A percentile compares a stretch with the other conserved stretches of the same genome.
These are phyloP conservation scores for Paramormyrops kingsleyae DNA, from an alignment of 2,113 vertebrate species.

Conservation along the genomic window DNA sequence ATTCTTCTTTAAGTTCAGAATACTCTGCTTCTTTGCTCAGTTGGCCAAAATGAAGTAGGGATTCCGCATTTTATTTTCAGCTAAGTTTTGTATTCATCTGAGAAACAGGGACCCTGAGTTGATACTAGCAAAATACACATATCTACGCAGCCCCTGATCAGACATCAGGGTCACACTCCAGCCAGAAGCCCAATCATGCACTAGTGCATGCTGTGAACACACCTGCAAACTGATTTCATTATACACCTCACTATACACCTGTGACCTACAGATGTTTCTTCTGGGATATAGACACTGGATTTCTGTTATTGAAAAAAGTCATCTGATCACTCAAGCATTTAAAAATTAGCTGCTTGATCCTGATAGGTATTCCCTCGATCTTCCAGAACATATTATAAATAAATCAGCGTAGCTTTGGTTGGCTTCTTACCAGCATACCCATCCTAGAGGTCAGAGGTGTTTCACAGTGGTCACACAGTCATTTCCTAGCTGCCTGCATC, in stretches of 20 bases:
- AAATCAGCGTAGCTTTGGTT: not conserved
- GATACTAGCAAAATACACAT: not conserved
- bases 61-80: not conserved
- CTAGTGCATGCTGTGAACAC: not conserved
- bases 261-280: not conserved
- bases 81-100: not conserved
- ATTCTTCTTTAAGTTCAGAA: slow-evolving; percentile 11
- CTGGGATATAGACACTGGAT: not conserved
- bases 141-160: not conserved
- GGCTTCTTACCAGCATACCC: not conserved
- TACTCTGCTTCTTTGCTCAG: slow-evolving; percentile 17
- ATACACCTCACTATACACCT: not conserved
- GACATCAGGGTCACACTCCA: not conserved
- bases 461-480: not conserved
- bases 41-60: slow-evolving; percentile 4
- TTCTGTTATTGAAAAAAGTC: not conserved
- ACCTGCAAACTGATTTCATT: not conserved
- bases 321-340: not conserved
- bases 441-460: not conserved
- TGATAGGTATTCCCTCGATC: not conserved
- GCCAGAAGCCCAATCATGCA: not conserved
- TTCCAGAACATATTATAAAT: not conserved
- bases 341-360: not conserved
- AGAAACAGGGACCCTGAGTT: not conserved
- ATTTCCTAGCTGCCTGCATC: not conserved